phyloP scores from a whole-genome alignment of 2,113 vertebrate genomes.

The Columbina picui region DNA sequence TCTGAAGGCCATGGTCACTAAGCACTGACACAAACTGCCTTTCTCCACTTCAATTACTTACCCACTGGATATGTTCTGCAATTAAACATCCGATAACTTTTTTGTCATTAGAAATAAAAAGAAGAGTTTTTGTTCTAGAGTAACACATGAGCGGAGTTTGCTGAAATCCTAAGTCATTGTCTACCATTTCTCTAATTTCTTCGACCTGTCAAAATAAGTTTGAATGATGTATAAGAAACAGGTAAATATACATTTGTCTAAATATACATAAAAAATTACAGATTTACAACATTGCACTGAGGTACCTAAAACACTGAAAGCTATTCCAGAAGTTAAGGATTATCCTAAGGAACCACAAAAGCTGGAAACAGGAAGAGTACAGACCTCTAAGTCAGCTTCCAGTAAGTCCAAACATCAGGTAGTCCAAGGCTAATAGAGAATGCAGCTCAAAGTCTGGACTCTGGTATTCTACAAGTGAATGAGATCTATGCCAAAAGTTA shows the following conservation, averaged over 20 bases:
- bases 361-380: neutral
- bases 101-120: slow-evolving; percentile 97
- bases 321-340: neutral
- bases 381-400: neutral
- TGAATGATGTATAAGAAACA: neutral
- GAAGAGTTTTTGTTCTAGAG: slow-evolving; percentile 95
- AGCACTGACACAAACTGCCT: neutral
- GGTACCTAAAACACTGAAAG: neutral
- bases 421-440: neutral
- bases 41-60: slow-evolving; percentile 71
- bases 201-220: slow-evolving; percentile 85
- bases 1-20: neutral
- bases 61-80: slow-evolving; percentile 98
- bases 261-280: neutral
- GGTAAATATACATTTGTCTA: neutral
- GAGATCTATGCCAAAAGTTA: neutral
- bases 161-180: slow-evolving; percentile 98
- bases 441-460: neutral
- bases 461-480: neutral
- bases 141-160: slow-evolving; percentile 93
- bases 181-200: slow-evolving; percentile 98
- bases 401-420: neutral
- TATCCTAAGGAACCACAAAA: neutral
- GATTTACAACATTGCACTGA: neutral
- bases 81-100: slow-evolving; percentile 97